phyloP scores from a whole-genome alignment of 2,113 vertebrate genomes.

The Zapornia atra region DNA sequence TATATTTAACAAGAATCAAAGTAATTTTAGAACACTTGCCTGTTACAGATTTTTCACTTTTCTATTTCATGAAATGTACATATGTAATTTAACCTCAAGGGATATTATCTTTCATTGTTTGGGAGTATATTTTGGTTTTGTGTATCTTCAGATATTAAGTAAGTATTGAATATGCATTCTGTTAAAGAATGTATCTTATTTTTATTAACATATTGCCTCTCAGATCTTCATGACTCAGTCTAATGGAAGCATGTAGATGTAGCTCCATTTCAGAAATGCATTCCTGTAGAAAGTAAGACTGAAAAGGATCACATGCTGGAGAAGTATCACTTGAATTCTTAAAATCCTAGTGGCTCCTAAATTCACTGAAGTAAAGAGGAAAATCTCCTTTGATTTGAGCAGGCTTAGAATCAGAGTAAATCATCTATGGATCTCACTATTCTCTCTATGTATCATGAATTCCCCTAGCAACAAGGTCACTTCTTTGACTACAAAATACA shows the following conservation, averaged over 20 bases:
- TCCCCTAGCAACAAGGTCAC: background rate
- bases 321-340: background rate
- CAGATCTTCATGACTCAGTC: background rate
- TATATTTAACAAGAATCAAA: constrained; percentile 3
- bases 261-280: background rate
- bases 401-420: background rate
- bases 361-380: background rate
- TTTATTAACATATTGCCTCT: background rate
- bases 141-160: background rate
- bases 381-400: background rate
- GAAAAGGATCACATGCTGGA: background rate
- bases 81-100: background rate
- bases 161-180: background rate
- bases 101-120: background rate
- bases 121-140: background rate
- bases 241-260: background rate
- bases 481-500: background rate
- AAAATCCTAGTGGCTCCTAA: background rate
- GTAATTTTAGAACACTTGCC: background rate
- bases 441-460: background rate
- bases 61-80: background rate
- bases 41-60: background rate
- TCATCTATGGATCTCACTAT: background rate
- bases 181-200: background rate
- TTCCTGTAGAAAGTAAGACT: background rate